A percentile compares a stretch with the other conserved stretches of the same genome.
Evolutionary conservation across 2,797 vertebrate species (phyloP).

Genomic region (Mallotus villosus): DNA sequence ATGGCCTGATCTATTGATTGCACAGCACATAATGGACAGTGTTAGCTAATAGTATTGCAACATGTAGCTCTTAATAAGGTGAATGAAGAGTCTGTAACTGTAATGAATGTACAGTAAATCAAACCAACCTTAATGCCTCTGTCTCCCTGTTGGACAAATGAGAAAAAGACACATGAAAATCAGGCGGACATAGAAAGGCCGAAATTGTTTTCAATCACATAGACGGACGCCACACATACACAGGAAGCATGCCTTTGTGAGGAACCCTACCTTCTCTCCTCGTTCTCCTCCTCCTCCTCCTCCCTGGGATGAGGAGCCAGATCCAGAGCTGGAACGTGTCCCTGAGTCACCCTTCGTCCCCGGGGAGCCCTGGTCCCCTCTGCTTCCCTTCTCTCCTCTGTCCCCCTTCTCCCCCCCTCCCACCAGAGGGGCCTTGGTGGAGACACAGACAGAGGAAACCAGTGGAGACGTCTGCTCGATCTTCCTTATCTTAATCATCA

Average conservation of each 20-base stretch:
- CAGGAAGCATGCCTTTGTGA: neutral
- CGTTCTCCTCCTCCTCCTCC: slow-evolving; percentile 58
- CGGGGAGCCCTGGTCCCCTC: slow-evolving; percentile 50
- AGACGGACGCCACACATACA: neutral
- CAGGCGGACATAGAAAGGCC: neutral
- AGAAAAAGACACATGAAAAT: slow-evolving; percentile 1
- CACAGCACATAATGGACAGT: too few relatives aligned
- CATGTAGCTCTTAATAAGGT: neutral
- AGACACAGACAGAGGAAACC: neutral
- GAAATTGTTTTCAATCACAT: neutral
- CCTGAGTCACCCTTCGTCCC: slow-evolving; percentile 78
- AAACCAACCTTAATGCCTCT: slow-evolving; percentile 71
- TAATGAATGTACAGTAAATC: neutral
- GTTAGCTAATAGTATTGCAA: neutral
- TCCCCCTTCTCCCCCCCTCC: slow-evolving; percentile 77
- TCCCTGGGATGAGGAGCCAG: slow-evolving; percentile 29
- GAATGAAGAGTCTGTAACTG: neutral
- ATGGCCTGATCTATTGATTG: too few relatives aligned
- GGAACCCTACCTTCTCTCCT: slow-evolving; percentile 9
- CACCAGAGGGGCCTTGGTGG: slow-evolving; percentile 21
- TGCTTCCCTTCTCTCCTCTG: slow-evolving; percentile 66
- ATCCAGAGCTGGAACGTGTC: slow-evolving; percentile 15
- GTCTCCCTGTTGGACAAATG: slow-evolving; percentile 70
- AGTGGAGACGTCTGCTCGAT: neutral
- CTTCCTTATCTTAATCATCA: neutral